phyloP scores from a whole-genome alignment of 2,797 vertebrate genomes.

The Trichosurus vulpecula region DNA sequence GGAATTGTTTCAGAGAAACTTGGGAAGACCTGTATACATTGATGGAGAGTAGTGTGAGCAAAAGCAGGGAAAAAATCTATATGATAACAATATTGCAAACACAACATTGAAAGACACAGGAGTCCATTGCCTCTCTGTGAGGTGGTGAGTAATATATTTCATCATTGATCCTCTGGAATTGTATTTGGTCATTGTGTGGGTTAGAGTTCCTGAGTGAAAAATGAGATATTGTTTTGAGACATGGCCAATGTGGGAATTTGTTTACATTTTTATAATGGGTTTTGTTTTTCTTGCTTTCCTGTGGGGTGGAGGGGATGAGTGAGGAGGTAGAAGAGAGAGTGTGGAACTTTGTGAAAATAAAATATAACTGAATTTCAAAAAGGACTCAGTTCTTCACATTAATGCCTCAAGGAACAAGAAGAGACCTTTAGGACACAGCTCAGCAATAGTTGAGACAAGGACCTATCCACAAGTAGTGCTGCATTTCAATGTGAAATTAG shows the following conservation, averaged over 20 bases:
- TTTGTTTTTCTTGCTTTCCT: background rate
- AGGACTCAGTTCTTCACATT: background rate
- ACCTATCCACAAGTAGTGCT: background rate
- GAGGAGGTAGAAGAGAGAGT: background rate
- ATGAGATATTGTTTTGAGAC: background rate
- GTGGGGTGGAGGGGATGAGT: background rate
- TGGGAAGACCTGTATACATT: background rate
- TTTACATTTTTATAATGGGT: background rate
- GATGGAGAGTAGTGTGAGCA: background rate
- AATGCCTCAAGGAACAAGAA: background rate
- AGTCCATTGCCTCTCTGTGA: too few relatives aligned
- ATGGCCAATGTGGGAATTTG: background rate
- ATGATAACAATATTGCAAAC: background rate
- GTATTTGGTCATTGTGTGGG: too few relatives aligned
- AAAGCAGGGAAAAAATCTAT: background rate
- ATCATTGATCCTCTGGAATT: too few relatives aligned
- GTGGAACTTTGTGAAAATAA: background rate
- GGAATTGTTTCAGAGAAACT: background rate
- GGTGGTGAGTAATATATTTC: too few relatives aligned
- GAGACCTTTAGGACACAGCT: background rate
- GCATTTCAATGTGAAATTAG: background rate
- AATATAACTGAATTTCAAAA: slow-evolving; percentile 3
- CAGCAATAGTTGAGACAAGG: background rate
- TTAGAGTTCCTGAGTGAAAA: too few relatives aligned
- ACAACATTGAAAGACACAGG: background rate